These are phyloP conservation scores for Epizoanthus fatuus DNA, from an alignment of 92 coral and sea anemone species.

Conservation along the genomic window DNA sequence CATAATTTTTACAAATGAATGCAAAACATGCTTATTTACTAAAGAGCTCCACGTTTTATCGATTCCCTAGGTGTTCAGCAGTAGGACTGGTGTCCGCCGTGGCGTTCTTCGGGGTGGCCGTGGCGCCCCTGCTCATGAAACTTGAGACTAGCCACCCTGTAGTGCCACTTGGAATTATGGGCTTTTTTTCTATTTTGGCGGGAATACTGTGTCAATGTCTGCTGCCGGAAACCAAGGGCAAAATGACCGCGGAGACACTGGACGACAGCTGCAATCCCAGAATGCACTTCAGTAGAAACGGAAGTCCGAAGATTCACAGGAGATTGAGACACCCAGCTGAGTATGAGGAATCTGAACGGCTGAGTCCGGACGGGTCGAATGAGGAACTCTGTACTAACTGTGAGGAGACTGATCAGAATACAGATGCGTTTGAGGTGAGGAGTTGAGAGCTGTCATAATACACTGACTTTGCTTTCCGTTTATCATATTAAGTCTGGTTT, in stretches of 20 bases:
- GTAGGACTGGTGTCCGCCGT: constrained; percentile 65
- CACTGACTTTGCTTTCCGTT: too few relatives aligned
- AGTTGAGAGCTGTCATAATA: too few relatives aligned
- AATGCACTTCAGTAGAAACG: not conserved
- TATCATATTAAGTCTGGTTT: too few relatives aligned
- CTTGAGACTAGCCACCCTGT: constrained; percentile 62
- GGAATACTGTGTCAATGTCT: constrained; percentile 64
- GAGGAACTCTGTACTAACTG: not conserved
- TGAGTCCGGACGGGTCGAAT: not conserved
- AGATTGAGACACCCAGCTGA: not conserved
- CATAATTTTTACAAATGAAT: too few relatives aligned
- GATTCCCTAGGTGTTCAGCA: constrained; percentile 75
- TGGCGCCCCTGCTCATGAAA: constrained; percentile 73
- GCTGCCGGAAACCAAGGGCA: constrained; percentile 86
- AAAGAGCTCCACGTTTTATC: too few relatives aligned
- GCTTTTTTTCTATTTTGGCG: constrained; percentile 64
- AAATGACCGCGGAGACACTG: constrained; percentile 40
- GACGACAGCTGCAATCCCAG: not conserved
- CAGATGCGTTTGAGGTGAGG: constrained; percentile 10
- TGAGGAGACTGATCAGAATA: not conserved
- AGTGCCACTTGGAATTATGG: constrained; percentile 84
- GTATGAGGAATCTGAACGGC: not conserved
- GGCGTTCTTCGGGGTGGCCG: constrained; percentile 72
- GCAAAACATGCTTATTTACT: too few relatives aligned
- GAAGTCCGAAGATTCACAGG: constrained; percentile 29